Percentiles rank a stretch among this genome's conserved stretches.
Conservation (phyloP, 2,113 vertebrate species). For the Natator depressus region DNA sequence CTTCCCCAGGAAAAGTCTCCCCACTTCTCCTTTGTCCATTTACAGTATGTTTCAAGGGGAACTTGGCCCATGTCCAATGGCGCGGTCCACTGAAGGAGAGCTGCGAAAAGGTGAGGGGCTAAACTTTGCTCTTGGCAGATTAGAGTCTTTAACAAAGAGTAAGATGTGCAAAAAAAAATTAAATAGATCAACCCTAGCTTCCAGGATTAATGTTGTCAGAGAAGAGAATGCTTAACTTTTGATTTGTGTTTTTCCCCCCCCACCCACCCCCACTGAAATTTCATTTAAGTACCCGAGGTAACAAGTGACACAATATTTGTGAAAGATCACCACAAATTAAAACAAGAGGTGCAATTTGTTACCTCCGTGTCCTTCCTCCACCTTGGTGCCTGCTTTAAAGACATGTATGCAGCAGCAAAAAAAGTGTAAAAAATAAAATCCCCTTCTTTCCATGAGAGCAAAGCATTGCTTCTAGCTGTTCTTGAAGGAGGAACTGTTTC, state of each 20-base stretch:
- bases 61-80: constrained; percentile 12
- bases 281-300: constrained; percentile 75
- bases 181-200: constrained; percentile 80
- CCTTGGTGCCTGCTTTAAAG: constrained; percentile 76
- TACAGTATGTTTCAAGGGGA: constrained; percentile 12
- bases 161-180: constrained; percentile 82
- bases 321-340: constrained; percentile 74
- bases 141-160: constrained; percentile 75
- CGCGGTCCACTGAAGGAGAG: constrained; percentile 17
- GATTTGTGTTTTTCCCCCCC: constrained; percentile 53
- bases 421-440: constrained; percentile 53
- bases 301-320: constrained; percentile 70
- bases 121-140: constrained; percentile 73
- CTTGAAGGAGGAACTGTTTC: constrained; percentile 16
- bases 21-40: constrained; percentile 31
- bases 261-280: constrained; percentile 33
- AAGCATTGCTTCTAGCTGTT: constrained; percentile 51
- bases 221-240: constrained; percentile 70
- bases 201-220: constrained; percentile 75
- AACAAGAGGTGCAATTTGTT: constrained; percentile 74
- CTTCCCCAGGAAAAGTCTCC: background rate
- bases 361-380: constrained; percentile 78
- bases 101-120: constrained; percentile 58
- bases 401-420: constrained; percentile 75
- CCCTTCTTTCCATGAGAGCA: constrained; percentile 62